phyloP scores from a whole-genome alignment of 2,888 invertebrate genomes.

The Rhagophthalmus giganteus region DNA sequence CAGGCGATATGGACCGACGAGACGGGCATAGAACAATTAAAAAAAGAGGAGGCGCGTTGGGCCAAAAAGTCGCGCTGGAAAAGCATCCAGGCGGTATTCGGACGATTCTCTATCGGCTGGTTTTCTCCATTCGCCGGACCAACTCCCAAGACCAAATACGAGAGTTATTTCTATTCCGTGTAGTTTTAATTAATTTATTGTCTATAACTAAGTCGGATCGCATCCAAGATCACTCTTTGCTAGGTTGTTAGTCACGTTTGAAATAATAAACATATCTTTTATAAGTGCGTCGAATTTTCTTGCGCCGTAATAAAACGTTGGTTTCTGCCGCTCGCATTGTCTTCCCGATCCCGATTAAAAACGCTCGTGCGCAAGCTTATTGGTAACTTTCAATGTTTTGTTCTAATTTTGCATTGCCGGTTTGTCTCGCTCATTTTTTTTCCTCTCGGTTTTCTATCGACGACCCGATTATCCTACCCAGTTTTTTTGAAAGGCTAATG shows the following conservation, averaged over 20 bases:
- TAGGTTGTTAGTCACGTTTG: too few species aligned
- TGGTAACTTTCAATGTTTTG: too few species aligned
- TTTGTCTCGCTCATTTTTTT: too few species aligned
- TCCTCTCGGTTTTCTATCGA: too few species aligned
- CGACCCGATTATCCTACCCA: too few species aligned
- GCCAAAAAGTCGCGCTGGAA: constrained; percentile 91
- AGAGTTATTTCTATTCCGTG: constrained; percentile 83
- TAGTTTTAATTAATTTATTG: constrained; percentile 52
- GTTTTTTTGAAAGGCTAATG: too few species aligned
- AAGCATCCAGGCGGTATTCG: constrained; percentile 95
- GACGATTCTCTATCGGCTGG: constrained; percentile 93
- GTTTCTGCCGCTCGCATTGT: too few species aligned
- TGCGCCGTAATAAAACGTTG: too few species aligned
- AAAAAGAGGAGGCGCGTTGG: constrained; percentile 94
- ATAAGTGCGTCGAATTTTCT: too few species aligned
- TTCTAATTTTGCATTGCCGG: too few species aligned
- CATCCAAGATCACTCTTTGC: neutral
- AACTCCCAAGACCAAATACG: constrained; percentile 74
- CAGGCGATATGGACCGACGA: constrained; percentile 99
- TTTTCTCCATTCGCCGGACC: constrained; percentile 90
- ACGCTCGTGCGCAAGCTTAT: too few species aligned
- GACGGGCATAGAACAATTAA: constrained; percentile 96
- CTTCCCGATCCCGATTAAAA: too few species aligned
- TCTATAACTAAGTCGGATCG: neutral
- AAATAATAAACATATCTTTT: neutral